Evolutionary conservation across 2,113 vertebrate species (phyloP).

Genomic region (Myotis davidii): DNA sequence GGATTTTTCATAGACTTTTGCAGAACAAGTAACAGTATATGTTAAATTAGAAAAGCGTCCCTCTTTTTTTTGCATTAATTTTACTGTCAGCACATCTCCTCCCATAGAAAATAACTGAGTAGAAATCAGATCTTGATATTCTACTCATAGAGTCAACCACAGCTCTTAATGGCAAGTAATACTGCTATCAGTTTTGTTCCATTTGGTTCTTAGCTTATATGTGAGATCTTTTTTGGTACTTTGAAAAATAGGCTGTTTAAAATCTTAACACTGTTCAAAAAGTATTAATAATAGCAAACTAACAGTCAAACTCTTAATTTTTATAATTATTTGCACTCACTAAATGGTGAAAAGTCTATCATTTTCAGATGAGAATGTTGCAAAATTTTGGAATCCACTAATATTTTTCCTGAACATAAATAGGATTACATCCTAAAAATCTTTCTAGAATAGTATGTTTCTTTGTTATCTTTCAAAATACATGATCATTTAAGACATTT

Average conservation of each 20-base stretch:
- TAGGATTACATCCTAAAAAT: background rate
- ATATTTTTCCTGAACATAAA: background rate
- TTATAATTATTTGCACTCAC: background rate
- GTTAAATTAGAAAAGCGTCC: background rate
- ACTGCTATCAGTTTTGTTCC: background rate
- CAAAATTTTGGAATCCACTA: background rate
- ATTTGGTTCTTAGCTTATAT: background rate
- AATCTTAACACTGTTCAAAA: conserved; percentile 20
- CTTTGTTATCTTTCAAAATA: conserved; percentile 1
- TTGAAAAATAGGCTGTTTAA: conserved; percentile 20
- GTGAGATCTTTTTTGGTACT: conserved; percentile 13
- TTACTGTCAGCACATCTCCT: background rate
- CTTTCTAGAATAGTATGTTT: background rate
- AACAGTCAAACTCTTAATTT: background rate
- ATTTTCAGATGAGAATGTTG: background rate
- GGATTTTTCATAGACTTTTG: background rate
- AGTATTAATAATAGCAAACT: conserved; percentile 49
- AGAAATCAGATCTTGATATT: conserved; percentile 19
- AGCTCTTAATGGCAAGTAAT: background rate
- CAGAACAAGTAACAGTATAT: background rate
- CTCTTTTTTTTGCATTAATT: background rate
- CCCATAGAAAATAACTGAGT: background rate
- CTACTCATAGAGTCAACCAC: background rate
- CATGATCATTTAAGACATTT: background rate
- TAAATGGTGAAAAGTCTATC: conserved; percentile 45